A percentile compares a stretch with the other conserved stretches of the same genome.
Conservation (phyloP, 2,113 vertebrate species). For the Ranitomeya variabilis region DNA sequence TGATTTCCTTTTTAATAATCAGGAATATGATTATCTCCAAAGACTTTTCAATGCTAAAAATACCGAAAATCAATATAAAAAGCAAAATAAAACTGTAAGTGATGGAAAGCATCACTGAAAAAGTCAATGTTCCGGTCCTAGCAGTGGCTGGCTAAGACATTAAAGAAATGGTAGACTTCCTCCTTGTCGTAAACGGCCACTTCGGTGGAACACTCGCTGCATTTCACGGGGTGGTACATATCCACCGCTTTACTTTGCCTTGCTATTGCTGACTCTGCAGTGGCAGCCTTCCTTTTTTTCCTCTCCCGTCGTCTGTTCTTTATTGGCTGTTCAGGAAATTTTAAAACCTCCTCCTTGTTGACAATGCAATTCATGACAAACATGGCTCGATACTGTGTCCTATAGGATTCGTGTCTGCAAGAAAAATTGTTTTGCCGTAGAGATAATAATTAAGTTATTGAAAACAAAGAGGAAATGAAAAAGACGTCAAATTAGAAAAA, state of each 20-base stretch:
- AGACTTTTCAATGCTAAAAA: neutral
- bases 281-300: slow-evolving; percentile 70
- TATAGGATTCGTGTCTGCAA: slow-evolving; percentile 91
- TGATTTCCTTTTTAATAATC: neutral
- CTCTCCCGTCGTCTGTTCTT: slow-evolving; percentile 70
- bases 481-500: no score
- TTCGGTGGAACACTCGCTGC: slow-evolving; percentile 89
- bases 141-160: slow-evolving; percentile 90
- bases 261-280: slow-evolving; percentile 42
- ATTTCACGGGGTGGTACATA: slow-evolving; percentile 87
- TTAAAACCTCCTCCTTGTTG: slow-evolving; percentile 85
- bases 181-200: slow-evolving; percentile 94
- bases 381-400: slow-evolving; percentile 95
- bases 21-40: neutral
- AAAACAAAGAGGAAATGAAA: no score
- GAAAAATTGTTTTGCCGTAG: slow-evolving; percentile 24
- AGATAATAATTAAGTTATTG: no score
- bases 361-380: slow-evolving; percentile 97
- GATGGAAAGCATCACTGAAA: neutral
- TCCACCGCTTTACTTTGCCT: slow-evolving; percentile 75
- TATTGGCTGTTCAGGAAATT: slow-evolving; percentile 73
- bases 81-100: neutral
- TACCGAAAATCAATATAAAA: neutral
- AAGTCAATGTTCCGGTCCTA: slow-evolving; percentile 63
- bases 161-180: slow-evolving; percentile 96